Evolutionary conservation across 2,888 invertebrate species (phyloP), one percentile per base, ranked within the genome.

Genomic region (Apamea monoglypha): DNA sequence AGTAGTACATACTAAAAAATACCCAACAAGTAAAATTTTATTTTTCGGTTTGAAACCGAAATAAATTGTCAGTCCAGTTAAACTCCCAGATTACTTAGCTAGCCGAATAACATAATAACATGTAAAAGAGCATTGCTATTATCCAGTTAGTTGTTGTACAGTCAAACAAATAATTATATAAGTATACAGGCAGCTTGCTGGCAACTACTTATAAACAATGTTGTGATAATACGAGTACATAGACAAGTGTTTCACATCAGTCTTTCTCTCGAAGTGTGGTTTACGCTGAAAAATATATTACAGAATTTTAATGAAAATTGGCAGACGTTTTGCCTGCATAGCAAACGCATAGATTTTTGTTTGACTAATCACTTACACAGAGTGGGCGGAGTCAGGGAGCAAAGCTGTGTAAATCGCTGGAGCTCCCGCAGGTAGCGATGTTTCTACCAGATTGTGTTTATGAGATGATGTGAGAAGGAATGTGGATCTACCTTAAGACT

Each of bases 341-440:
- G 18, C 10, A 29, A 21, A 16, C 29, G 29, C 21, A 4, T 29
- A n/a, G 1, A 10, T 66, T 10, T 44, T 56, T 79, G 14, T 77
- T 53, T 25, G 29, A 25, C 29, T n/a, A 36, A 47, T 21, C 44
- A 3, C 36, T 32, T 53, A 64, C 47, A 73, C 72, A 40, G 40
- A 71, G 75, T 47, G 67, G 36, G 64, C 14, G 74, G 75, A 56
- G 75, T 36, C 73, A 32, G 21, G 10, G 10, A 69, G n/a, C 73
- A 63, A 68, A 63, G 44, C 82, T 81, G 78, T 85, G 85, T 76
- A 74, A 84, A 77, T 76, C 59, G 70, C 53, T 14, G 50, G 56
- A 67, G 21, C 73, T 75, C 85, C 77, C 71, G 40, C 72, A 80
- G 80, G 82, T 72, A 76, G 71, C 78, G 6, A 67, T 68, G 72